These are phyloP conservation scores for Phataginus tetradactyla DNA, from an alignment of 2,797 vertebrate species.

Conservation along the genomic window DNA sequence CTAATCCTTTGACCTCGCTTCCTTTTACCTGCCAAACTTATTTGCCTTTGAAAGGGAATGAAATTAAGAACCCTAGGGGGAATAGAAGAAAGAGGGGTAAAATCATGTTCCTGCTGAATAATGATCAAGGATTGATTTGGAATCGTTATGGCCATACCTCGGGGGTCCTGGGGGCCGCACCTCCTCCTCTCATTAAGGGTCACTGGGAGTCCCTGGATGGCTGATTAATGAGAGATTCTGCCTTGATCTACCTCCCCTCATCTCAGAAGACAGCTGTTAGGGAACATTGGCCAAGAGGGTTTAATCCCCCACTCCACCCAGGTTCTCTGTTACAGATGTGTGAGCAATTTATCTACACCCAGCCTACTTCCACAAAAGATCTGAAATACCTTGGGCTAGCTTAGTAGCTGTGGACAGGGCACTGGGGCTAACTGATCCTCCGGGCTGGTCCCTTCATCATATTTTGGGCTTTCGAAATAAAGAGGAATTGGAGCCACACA, in stretches of 20 bases:
- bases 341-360: not conserved
- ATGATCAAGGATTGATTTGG: constrained; percentile 57
- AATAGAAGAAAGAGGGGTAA: not conserved
- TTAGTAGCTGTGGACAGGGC: not conserved
- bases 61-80: not conserved
- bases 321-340: not conserved
- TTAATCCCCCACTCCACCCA: not conserved
- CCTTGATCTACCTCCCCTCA: not conserved
- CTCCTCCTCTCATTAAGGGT: not conserved
- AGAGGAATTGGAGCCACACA: not conserved
- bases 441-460: not conserved
- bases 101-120: not conserved
- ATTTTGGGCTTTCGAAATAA: not conserved
- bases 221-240: not conserved
- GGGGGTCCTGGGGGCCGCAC: not conserved
- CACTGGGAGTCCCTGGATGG: not conserved
- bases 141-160: constrained; percentile 10
- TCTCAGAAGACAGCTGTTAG: not conserved
- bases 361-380: not conserved
- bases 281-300: not conserved
- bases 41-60: not conserved
- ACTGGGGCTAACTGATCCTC: not conserved
- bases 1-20: not conserved
- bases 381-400: not conserved
- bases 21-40: constrained; percentile 33